These are phyloP conservation scores for Sinonovacula constricta DNA, from an alignment of 1,140 invertebrate genomes.

Conservation along the genomic window DNA sequence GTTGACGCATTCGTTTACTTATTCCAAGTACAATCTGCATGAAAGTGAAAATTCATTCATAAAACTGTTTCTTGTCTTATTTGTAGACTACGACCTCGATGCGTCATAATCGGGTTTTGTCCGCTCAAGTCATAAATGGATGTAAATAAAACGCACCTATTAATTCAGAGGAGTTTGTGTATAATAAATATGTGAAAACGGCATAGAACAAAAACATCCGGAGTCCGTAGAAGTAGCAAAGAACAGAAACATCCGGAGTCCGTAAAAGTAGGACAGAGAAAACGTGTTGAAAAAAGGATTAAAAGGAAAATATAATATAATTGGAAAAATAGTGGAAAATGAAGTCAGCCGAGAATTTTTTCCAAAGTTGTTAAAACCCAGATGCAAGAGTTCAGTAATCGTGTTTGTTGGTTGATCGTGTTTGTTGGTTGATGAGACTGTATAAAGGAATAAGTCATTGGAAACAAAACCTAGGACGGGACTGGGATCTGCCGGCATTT, in stretches of 20 bases:
- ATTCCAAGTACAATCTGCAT: too few relatives aligned
- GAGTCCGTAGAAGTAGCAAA: not conserved
- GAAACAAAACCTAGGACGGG: conserved; percentile 10
- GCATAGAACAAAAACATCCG: not conserved
- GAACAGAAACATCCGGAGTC: too few relatives aligned
- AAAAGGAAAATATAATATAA: conserved; percentile 3
- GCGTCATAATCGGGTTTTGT: conserved; percentile 28
- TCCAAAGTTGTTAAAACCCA: not conserved
- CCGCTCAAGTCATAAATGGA: not conserved
- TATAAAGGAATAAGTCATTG: not conserved
- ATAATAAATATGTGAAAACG: conserved; percentile 5
- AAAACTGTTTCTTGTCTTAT: not conserved
- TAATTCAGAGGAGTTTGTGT: conserved; percentile 17
- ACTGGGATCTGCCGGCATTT: too few relatives aligned
- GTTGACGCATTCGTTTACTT: too few relatives aligned
- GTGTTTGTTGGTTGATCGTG: not conserved
- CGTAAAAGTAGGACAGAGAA: not conserved
- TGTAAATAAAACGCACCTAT: not conserved
- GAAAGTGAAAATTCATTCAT: conserved; percentile 8
- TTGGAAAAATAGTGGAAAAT: conserved; percentile 14
- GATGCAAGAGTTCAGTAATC: not conserved
- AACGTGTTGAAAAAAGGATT: not conserved
- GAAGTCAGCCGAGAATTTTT: conserved; percentile 2
- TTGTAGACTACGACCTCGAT: not conserved
- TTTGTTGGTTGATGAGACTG: not conserved